These are phyloP conservation scores for Ochotona princeps DNA, from an alignment of 2,113 vertebrate genomes.

Conservation along the genomic window DNA sequence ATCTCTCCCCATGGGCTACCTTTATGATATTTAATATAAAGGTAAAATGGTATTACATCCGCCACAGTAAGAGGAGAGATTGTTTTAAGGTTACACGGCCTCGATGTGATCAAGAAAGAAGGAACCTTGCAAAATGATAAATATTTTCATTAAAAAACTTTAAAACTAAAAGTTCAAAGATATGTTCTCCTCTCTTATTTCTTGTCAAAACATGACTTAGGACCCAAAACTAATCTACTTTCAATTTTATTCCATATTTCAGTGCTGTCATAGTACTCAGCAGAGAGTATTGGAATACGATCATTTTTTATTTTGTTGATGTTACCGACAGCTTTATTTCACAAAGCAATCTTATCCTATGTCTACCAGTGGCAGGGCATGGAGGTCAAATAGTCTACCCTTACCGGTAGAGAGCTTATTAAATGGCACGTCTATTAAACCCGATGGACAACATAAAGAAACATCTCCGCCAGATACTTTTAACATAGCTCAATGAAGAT, in stretches of 20 bases:
- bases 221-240: constrained; percentile 97
- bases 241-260: constrained; percentile 99
- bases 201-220: constrained; percentile 97
- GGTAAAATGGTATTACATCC: constrained; percentile 87
- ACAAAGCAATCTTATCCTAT: constrained; percentile 98
- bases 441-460: constrained; percentile 88
- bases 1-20: constrained; percentile 61
- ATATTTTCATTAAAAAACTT: constrained; percentile 93
- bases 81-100: constrained; percentile 88
- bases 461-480: constrained; percentile 86
- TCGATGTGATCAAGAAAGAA: constrained; percentile 87
- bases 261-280: constrained; percentile 93
- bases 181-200: constrained; percentile 88
- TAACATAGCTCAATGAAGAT: constrained; percentile 85
- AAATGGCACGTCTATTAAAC: constrained; percentile 87
- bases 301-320: constrained; percentile 97
- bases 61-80: constrained; percentile 86
- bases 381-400: constrained; percentile 92
- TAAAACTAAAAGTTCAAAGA: constrained; percentile 91
- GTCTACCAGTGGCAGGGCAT: constrained; percentile 93
- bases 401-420: constrained; percentile 90
- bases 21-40: constrained; percentile 86
- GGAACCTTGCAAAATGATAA: constrained; percentile 89
- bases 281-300: constrained; percentile 91
- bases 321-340: constrained; percentile 99